These are phyloP conservation scores for Oxyura jamaicensis DNA, from an alignment of 2,113 vertebrate genomes.

Conservation along the genomic window DNA sequence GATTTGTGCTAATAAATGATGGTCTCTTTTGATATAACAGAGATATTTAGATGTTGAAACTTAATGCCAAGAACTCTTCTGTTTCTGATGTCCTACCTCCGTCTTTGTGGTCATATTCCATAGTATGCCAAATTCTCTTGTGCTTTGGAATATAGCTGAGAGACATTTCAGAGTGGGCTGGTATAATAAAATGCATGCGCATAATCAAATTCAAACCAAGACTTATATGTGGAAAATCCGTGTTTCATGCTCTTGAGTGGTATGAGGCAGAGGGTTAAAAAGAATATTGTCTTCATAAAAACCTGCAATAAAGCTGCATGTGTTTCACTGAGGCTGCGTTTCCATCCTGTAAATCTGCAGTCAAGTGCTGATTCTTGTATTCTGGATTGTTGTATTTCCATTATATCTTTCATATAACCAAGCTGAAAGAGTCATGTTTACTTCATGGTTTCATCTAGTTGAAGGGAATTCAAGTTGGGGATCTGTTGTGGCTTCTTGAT, in stretches of 20 bases:
- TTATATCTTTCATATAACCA: not conserved
- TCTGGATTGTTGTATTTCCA: not conserved
- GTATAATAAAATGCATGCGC: not conserved
- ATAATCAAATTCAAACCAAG: not conserved
- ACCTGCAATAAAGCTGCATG: not conserved
- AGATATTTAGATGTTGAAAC: not conserved
- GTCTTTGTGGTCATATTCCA: not conserved
- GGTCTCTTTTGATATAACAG: not conserved
- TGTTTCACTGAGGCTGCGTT: not conserved
- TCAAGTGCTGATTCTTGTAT: not conserved
- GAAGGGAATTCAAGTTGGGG: not conserved
- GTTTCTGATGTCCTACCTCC: not conserved
- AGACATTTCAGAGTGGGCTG: not conserved
- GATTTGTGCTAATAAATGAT: not conserved
- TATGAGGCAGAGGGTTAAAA: not conserved
- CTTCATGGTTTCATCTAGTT: not conserved
- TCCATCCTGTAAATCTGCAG: not conserved
- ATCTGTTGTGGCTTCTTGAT: not conserved
- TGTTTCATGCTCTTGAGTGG: not conserved
- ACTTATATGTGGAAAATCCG: not conserved
- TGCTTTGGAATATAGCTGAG: not conserved
- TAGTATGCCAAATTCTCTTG: not conserved
- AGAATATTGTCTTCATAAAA: not conserved
- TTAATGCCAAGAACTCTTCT: not conserved
- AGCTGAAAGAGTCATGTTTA: not conserved